A percentile compares a stretch with the other conserved stretches of the same genome.
Conservation (phyloP, 2,113 vertebrate species). For the Anseranas semipalmata region DNA sequence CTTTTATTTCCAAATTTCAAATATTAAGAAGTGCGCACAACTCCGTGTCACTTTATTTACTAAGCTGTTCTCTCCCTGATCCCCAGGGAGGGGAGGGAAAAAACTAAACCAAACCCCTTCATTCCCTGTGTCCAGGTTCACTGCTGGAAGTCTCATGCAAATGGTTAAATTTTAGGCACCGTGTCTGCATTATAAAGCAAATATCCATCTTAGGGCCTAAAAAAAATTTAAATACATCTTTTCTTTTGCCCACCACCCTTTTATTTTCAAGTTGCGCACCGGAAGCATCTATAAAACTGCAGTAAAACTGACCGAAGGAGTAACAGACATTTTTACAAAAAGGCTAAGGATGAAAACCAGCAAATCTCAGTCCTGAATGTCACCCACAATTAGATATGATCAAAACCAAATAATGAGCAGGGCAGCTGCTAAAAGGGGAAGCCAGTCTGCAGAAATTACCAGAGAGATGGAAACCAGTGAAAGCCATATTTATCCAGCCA, state of each 20-base stretch:
- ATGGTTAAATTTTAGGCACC: background rate
- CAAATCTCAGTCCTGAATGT: slow-evolving; percentile 14
- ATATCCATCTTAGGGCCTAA: background rate
- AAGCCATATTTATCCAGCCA: slow-evolving; percentile 12
- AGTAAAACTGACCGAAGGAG: slow-evolving; percentile 13
- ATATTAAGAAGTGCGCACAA: background rate
- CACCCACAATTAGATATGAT: slow-evolving; percentile 44
- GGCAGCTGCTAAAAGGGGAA: slow-evolving; percentile 47
- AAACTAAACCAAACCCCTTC: background rate
- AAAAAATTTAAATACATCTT: background rate
- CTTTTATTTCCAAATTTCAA: background rate
- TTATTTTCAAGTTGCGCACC: background rate
- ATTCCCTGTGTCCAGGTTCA: background rate
- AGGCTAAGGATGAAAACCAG: background rate
- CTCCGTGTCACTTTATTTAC: background rate
- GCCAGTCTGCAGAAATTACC: slow-evolving; percentile 34
- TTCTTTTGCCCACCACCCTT: background rate
- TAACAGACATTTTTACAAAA: slow-evolving; percentile 23
- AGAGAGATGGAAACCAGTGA: slow-evolving; percentile 40
- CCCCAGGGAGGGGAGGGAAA: background rate
- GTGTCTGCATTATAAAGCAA: background rate
- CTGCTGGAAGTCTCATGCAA: background rate
- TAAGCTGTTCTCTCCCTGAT: background rate
- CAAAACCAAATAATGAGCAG: slow-evolving; percentile 64
- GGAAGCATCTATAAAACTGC: slow-evolving; percentile 19